Base-by-base conservation (phyloP, 1,140 invertebrate species). In the Oryctes rhinoceros region DNA sequence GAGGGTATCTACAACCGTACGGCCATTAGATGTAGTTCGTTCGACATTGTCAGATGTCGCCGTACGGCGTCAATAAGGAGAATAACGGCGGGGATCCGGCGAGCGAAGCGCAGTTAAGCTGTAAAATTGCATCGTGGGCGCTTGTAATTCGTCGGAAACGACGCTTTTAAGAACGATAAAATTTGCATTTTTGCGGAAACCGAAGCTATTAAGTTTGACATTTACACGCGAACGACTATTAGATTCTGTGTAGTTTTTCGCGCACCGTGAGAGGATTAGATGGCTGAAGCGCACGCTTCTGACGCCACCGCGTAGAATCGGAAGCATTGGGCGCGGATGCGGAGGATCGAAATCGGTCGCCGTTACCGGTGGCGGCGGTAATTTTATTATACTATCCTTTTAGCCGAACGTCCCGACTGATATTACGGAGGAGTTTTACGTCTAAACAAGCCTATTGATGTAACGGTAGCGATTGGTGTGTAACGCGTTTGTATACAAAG, bases 141-240 rank as follows among this genome's bases (percentile, higher is more conserved):
- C 20, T 67, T 67, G 62, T 67, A 67, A 67, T 67, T 67, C 11
- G 62, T 18, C 3, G 18, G 18, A 20, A 67, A 67, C 62, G 62
- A 67, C 62, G 62, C 62, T 67, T 67, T 39, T 67, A 67, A 24
- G 15, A 24, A 67, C 62, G 62, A 67, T 67, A 67, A 67, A 67
- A 67, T 67, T 67, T 67, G 20, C 62, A 67, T 67, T 67, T 67
- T 67, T 67, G 62, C 62, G 62, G 62, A 20, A 67, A 67, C 62
- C 62, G 62, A 67, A 24, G 62, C 62, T 67, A 67, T 67, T 67
- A 67, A 35, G 5, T 67, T 67, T 67, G 62, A 67, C 62, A 24
- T 67, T 67, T 35, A 67, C 62, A 67, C 62, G 62, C 15, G n/a
- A 35, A 35, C 62, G 62, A 67, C 62, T 67, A 67, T 67, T 67